Percentiles rank a stretch among this genome's conserved stretches.
phyloP scores from a whole-genome alignment of 2,797 vertebrate species.

The Clarias pachynema region DNA sequence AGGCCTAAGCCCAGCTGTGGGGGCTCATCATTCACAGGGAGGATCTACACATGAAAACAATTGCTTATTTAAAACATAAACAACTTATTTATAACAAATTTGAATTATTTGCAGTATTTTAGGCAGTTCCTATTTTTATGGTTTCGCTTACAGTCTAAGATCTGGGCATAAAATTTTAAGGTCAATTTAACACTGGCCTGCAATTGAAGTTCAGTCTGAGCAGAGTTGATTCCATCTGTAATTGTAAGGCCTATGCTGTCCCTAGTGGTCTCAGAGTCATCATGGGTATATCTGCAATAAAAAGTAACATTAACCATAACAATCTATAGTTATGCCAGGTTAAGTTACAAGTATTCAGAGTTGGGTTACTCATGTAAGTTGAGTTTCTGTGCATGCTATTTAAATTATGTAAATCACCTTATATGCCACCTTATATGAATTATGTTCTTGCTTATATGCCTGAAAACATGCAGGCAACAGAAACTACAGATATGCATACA shows the following conservation, averaged over 20 bases:
- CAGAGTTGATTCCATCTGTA: conserved; percentile 85
- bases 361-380: not conserved
- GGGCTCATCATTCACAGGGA: conserved; percentile 71
- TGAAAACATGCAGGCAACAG: not conserved
- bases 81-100: not conserved
- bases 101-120: not conserved
- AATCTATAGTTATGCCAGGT: not conserved
- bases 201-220: conserved; percentile 75
- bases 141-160: not conserved
- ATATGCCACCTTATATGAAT: too few relatives aligned
- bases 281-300: conserved; percentile 81
- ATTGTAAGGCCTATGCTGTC: conserved; percentile 80
- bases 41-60: conserved; percentile 60
- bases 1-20: conserved; percentile 67
- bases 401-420: not conserved
- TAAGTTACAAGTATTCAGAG: not conserved
- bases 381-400: not conserved
- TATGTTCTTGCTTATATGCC: not conserved
- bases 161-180: not conserved
- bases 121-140: not conserved
- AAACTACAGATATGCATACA: not conserved
- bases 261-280: conserved; percentile 86
- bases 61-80: not conserved
- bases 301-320: not conserved
- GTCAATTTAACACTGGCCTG: conserved; percentile 73